A percentile compares a stretch with the other conserved stretches of the same genome.
Conservation (phyloP, 2,888 invertebrate species). For the Eupithecia abbreviata region DNA sequence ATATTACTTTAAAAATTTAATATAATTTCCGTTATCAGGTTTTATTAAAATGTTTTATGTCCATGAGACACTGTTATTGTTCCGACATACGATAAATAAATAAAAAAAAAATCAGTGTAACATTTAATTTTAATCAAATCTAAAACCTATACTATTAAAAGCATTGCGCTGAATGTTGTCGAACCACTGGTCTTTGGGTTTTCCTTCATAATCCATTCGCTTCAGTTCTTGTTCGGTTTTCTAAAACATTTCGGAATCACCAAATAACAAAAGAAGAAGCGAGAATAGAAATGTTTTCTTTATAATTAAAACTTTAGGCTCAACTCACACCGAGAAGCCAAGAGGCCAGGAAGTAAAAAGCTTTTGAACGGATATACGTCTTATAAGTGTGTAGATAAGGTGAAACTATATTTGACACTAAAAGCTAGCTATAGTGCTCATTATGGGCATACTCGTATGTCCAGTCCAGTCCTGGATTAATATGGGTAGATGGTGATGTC, state of each 20-base stretch:
- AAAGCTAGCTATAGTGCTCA: no score
- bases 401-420: no score
- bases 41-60: no score
- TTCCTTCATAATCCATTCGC: conserved; percentile 17
- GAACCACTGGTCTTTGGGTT: neutral
- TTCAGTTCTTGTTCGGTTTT: conserved; percentile 24
- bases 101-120: neutral
- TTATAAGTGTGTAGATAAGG: neutral
- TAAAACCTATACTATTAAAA: neutral
- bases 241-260: conserved; percentile 9
- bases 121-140: neutral
- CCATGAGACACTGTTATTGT: neutral
- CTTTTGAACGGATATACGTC: neutral
- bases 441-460: no score
- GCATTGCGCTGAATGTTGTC: neutral
- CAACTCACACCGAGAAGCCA: neutral
- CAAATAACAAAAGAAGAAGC: neutral
- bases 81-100: neutral
- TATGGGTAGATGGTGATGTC: neutral
- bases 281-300: neutral
- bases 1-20: no score
- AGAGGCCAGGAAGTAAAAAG: no score
- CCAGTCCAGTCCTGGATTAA: no score
- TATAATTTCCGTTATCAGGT: no score
- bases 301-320: neutral